A percentile compares a stretch with the other conserved stretches of the same genome.
These are phyloP conservation scores for Ormyrus thymus DNA, from an alignment of 2,888 invertebrate genomes.

Conservation along the genomic window DNA sequence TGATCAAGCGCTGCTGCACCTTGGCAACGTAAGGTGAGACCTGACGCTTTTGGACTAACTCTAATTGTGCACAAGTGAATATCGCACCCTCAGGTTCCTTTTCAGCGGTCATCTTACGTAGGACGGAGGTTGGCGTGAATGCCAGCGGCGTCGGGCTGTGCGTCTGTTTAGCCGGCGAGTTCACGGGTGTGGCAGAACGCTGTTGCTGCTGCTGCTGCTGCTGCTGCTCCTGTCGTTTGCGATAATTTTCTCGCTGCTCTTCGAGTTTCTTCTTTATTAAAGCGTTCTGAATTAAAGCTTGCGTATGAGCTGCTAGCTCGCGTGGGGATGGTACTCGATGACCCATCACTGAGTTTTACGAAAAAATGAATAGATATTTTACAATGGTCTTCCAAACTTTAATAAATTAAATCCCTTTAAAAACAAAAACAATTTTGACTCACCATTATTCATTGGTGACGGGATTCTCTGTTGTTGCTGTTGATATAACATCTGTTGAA, in stretches of 20 bases:
- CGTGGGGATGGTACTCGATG: conserved; percentile 88
- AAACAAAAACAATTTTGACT: conserved; percentile 39
- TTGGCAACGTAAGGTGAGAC: conserved; percentile 36
- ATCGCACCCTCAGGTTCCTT: conserved; percentile 82
- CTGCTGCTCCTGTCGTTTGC: conserved; percentile 84
- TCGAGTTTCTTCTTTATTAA: conserved; percentile 92
- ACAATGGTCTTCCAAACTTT: background rate
- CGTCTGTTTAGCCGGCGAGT: conserved; percentile 76
- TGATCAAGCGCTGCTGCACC: conserved; percentile 40
- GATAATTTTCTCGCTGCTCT: conserved; percentile 89
- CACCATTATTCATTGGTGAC: conserved; percentile 74
- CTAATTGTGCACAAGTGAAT: conserved; percentile 64
- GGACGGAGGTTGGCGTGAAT: conserved; percentile 95
- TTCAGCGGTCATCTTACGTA: conserved; percentile 95
- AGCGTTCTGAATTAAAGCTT: conserved; percentile 90
- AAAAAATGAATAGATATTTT: conserved; percentile 7
- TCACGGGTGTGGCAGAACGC: conserved; percentile 68
- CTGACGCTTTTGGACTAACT: conserved; percentile 47
- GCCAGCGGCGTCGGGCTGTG: conserved; percentile 84
- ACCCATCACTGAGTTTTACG: conserved; percentile 75
- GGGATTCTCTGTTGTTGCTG: conserved; percentile 75
- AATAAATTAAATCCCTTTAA: too few relatives aligned
- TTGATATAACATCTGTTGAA: conserved; percentile 75
- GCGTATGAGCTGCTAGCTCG: conserved; percentile 89
- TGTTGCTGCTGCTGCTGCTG: conserved; percentile 66